A percentile compares a stretch with the other conserved stretches of the same genome.
Evolutionary conservation across 2,797 vertebrate species (phyloP).

Genomic region (Microctenopoma lineatum): DNA sequence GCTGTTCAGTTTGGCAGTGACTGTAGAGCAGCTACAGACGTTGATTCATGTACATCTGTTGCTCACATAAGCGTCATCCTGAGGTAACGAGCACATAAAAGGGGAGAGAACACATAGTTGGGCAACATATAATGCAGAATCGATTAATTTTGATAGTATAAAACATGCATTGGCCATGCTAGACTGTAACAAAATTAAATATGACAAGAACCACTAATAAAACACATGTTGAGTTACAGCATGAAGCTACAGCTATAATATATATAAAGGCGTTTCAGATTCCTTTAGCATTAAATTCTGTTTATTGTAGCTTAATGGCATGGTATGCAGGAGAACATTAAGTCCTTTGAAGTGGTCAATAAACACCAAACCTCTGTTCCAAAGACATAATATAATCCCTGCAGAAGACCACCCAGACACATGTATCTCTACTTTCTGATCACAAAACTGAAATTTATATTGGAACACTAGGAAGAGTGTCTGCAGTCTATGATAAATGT

Average conservation of each 20-base stretch:
- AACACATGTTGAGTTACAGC: slow-evolving; percentile 6
- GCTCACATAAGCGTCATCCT: slow-evolving; percentile 33
- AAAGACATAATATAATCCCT: neutral
- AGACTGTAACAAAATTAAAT: too few species aligned
- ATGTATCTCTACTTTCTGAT: neutral
- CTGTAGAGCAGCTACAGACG: slow-evolving; percentile 15
- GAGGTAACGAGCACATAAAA: slow-evolving; percentile 24
- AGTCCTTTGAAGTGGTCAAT: neutral
- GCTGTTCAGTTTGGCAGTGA: slow-evolving; percentile 30
- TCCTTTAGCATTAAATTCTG: neutral
- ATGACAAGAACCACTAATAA: slow-evolving; percentile 8
- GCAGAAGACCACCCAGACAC: slow-evolving; percentile 10
- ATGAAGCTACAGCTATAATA: slow-evolving; percentile 2
- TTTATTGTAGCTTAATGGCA: neutral
- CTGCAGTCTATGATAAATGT: neutral
- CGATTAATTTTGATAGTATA: too few species aligned
- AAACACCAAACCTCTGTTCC: slow-evolving; percentile 2
- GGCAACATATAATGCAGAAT: too few species aligned
- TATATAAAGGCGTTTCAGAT: neutral
- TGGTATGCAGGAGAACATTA: neutral
- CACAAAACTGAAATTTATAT: slow-evolving; percentile 1
- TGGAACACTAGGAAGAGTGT: neutral
- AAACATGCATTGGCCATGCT: too few species aligned
- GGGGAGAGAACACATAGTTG: slow-evolving; percentile 4
- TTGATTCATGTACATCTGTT: slow-evolving; percentile 55